Evolutionary conservation across 2,797 vertebrate genomes (phyloP).

Genomic region (Syngnathus acus): DNA sequence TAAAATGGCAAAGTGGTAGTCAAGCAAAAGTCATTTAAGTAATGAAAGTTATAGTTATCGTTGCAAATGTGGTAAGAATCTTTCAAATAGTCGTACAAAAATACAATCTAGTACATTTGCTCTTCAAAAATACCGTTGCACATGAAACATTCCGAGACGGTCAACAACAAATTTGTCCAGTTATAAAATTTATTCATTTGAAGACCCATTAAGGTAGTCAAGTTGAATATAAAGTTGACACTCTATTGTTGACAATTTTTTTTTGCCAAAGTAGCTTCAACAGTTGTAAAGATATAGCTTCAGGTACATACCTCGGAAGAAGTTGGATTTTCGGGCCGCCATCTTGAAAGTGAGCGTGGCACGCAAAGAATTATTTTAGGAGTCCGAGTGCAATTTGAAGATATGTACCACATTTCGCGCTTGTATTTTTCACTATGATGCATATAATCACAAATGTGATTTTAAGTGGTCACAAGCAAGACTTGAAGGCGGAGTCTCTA

Average conservation of each 20-base stretch:
- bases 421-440: no score
- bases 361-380: not conserved
- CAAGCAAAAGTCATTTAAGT: no score
- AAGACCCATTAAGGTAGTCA: not conserved
- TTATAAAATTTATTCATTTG: not conserved
- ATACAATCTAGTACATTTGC: not conserved
- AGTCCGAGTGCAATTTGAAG: no score
- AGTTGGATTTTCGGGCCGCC: not conserved
- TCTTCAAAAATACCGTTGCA: not conserved
- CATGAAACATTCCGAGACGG: not conserved
- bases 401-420: no score
- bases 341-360: not conserved
- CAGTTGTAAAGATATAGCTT: no score
- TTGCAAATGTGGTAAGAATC: not conserved
- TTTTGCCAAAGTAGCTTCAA: no score
- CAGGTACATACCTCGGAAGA: no score
- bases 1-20: no score
- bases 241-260: no score
- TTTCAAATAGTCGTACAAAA: not conserved
- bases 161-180: no score
- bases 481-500: constrained; percentile 24
- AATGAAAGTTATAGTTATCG: no score
- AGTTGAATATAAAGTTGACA: not conserved
- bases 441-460: no score
- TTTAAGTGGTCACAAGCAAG: not conserved